Conservation (phyloP, 2,888 invertebrate species). For the Athalia cordata region DNA sequence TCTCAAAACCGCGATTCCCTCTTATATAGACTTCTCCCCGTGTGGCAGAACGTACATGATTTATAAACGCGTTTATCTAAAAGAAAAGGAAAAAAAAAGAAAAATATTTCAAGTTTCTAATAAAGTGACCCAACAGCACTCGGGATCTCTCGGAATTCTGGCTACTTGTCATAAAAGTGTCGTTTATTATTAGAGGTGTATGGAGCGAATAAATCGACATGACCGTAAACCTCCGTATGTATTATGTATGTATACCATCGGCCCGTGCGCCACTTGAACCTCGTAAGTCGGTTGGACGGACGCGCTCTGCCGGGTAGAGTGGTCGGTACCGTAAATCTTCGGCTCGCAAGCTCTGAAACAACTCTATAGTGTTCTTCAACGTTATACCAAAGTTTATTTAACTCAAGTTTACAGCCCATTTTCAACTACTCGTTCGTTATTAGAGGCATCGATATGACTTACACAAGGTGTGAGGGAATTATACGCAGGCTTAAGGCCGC, state of each 20-base stretch:
- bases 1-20: no score
- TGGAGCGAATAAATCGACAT: conserved; percentile 2
- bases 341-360: conserved; percentile 46
- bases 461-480: no score
- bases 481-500: no score
- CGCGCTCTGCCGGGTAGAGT: conserved; percentile 43
- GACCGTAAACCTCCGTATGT: neutral
- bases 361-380: conserved; percentile 28
- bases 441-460: no score
- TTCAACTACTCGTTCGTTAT: conserved; percentile 37
- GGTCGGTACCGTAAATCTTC: conserved; percentile 55
- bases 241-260: no score
- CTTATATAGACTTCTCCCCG: no score
- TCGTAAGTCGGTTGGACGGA: conserved; percentile 51
- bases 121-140: neutral
- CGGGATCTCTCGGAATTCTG: neutral
- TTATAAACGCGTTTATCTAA: conserved; percentile 3
- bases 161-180: neutral
- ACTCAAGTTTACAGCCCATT: conserved; percentile 68
- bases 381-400: conserved; percentile 67
- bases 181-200: neutral
- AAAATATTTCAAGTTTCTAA: conserved; percentile 1
- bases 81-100: conserved; percentile 49
- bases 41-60: no score
- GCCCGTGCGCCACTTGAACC: conserved; percentile 50